phyloP scores from a whole-genome alignment of 1,140 invertebrate genomes.

The Macrosteles quadrilineatus region DNA sequence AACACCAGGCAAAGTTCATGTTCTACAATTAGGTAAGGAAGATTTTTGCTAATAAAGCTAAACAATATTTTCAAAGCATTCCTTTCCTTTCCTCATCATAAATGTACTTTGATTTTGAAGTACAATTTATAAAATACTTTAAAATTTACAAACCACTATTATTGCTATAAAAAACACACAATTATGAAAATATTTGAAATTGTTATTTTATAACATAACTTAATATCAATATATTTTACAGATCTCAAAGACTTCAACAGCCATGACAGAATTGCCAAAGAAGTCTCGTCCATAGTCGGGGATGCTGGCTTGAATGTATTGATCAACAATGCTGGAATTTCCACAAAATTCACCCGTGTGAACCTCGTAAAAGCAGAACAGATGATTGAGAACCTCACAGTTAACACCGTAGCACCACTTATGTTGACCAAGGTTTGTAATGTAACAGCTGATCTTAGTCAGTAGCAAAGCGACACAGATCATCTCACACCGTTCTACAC shows the following conservation, averaged over 20 bases:
- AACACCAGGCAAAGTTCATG: slow-evolving; percentile 38
- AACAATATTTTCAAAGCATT: too few relatives aligned
- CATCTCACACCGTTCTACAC: too few relatives aligned
- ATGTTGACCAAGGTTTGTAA: slow-evolving; percentile 77
- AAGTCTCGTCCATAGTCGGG: slow-evolving; percentile 62
- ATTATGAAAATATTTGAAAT: too few relatives aligned
- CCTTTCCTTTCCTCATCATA: too few relatives aligned
- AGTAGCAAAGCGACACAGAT: too few relatives aligned
- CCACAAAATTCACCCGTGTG: slow-evolving; percentile 72
- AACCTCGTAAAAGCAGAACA: slow-evolving; percentile 68
- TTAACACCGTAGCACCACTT: slow-evolving; percentile 81
- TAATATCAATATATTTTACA: slow-evolving; percentile 50
- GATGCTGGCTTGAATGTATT: slow-evolving; percentile 75
- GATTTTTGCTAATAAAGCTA: too few relatives aligned
- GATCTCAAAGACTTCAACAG: slow-evolving; percentile 67
- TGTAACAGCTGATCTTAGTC: too few relatives aligned
- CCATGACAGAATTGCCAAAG: slow-evolving; percentile 58
- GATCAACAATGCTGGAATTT: slow-evolving; percentile 84
- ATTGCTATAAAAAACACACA: too few relatives aligned
- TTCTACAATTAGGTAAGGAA: slow-evolving; percentile 42
- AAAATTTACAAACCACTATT: too few relatives aligned
- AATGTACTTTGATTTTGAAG: too few relatives aligned
- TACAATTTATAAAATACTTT: too few relatives aligned
- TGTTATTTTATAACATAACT: too few relatives aligned
- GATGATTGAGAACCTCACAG: slow-evolving; percentile 66